A percentile compares a stretch with the other conserved stretches of the same genome.
phyloP scores from a whole-genome alignment of 92 coral and sea anemone species.

The Plumapathes pennacea region DNA sequence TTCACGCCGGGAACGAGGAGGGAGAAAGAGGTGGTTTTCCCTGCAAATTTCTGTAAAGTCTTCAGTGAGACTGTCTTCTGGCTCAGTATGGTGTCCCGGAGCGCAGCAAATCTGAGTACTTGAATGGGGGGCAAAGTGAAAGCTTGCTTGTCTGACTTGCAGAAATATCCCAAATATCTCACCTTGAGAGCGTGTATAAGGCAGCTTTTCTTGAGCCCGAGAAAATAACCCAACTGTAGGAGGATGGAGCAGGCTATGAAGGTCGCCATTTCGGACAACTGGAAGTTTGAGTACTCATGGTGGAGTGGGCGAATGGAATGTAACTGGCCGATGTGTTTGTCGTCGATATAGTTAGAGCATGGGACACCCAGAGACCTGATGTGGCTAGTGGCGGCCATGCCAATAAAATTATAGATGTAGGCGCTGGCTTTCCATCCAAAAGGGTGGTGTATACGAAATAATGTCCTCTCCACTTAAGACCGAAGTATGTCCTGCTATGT shows the following conservation, averaged over 20 bases:
- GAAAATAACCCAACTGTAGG: neutral
- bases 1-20: slow-evolving; percentile 29
- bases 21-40: slow-evolving; percentile 30
- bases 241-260: slow-evolving; percentile 15
- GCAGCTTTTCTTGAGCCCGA: slow-evolving; percentile 11
- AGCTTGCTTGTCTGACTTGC: slow-evolving; percentile 16
- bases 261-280: slow-evolving; percentile 27
- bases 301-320: neutral
- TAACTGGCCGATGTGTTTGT: slow-evolving; percentile 34
- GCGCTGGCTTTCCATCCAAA: slow-evolving; percentile 56
- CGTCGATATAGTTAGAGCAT: slow-evolving; percentile 15
- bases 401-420: slow-evolving; percentile 16
- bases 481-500: slow-evolving; percentile 4
- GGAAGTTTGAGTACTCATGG: neutral
- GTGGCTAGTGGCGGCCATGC: slow-evolving; percentile 9
- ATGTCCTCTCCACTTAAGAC: slow-evolving; percentile 20
- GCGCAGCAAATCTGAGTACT: slow-evolving; percentile 4
- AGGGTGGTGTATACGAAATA: slow-evolving; percentile 11
- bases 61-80: slow-evolving; percentile 5
- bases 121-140: slow-evolving; percentile 18
- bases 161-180: slow-evolving; percentile 19
- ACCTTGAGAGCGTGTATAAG: neutral
- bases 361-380: slow-evolving; percentile 10
- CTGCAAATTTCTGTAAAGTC: slow-evolving; percentile 16
- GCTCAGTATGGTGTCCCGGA: slow-evolving; percentile 11